Evolutionary conservation across 2,113 vertebrate genomes (phyloP).

Genomic region (Eulacestoma nigropectus): DNA sequence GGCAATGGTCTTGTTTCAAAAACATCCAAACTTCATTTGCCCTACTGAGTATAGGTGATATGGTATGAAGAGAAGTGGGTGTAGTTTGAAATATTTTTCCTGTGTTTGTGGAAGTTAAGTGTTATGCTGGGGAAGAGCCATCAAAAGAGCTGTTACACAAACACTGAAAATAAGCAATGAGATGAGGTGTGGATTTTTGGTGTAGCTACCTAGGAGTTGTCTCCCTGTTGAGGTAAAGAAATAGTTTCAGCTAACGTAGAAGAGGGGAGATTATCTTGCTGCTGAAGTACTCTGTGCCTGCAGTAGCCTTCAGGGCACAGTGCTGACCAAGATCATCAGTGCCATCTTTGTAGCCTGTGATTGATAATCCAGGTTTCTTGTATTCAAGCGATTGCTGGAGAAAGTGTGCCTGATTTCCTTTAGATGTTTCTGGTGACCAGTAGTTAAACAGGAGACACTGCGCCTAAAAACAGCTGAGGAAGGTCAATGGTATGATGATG

Average conservation of each 20-base stretch:
- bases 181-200: background rate
- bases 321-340: background rate
- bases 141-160: background rate
- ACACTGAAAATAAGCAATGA: background rate
- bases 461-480: background rate
- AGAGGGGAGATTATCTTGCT: background rate
- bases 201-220: background rate
- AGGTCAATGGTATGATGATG: background rate
- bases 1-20: background rate
- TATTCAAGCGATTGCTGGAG: background rate
- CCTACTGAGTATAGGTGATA: background rate
- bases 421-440: background rate
- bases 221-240: background rate
- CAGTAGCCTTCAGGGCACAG: background rate
- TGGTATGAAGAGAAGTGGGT: background rate
- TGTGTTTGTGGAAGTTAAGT: background rate
- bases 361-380: background rate
- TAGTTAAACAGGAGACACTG: background rate
- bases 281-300: background rate
- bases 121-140: background rate
- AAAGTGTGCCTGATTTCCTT: background rate
- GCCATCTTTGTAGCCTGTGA: background rate
- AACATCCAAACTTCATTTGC: background rate
- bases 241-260: background rate
- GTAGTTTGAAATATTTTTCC: background rate